Percentiles rank a stretch among this genome's conserved stretches.
phyloP scores from a whole-genome alignment of 2,797 vertebrate genomes.

The Sphenopsis melanotis region DNA sequence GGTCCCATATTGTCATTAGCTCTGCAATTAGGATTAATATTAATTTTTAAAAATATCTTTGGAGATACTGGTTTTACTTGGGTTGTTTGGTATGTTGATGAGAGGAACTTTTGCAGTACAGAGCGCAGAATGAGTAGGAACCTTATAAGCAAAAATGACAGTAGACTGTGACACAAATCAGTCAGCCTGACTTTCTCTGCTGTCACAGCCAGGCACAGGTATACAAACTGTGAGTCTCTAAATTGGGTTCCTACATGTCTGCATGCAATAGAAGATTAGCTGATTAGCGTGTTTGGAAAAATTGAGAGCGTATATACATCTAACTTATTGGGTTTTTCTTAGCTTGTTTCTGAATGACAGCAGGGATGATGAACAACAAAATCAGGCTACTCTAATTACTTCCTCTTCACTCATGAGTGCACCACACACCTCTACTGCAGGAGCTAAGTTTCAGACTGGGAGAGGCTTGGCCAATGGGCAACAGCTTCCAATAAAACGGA shows the following conservation, averaged over 20 bases:
- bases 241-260: not conserved
- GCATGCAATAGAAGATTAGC: not conserved
- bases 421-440: not conserved
- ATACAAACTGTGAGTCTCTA: not conserved
- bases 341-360: conserved; percentile 5
- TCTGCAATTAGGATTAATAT: not conserved
- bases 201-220: not conserved
- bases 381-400: not conserved
- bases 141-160: not conserved
- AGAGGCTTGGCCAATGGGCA: not conserved
- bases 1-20: not conserved
- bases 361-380: not conserved
- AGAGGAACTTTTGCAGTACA: not conserved
- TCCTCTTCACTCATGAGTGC: not conserved
- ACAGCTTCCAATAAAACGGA: not conserved
- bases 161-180: not conserved
- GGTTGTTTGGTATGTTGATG: not conserved
- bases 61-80: not conserved
- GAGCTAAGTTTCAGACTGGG: not conserved
- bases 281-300: not conserved
- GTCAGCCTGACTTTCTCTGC: not conserved
- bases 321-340: conserved; percentile 3
- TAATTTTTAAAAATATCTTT: not conserved
- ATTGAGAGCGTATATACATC: not conserved
- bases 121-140: not conserved